Base-by-base conservation (phyloP, 2,797 vertebrate genomes). In the Pseudochromis fuscus region DNA sequence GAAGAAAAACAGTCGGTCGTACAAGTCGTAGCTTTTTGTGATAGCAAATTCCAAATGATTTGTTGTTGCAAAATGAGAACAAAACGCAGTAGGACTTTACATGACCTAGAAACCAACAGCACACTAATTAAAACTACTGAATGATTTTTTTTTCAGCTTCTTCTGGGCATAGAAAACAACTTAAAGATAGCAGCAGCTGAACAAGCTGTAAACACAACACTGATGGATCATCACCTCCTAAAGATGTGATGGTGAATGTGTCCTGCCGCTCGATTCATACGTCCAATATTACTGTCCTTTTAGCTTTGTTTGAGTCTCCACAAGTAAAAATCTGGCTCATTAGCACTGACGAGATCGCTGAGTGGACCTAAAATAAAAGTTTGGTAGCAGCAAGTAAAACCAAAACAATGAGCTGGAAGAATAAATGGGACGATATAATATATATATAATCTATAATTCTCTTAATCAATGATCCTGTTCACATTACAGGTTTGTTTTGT, bases 111-210 rank as follows among this genome's bases (percentile, higher is more conserved):
- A 55, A 63, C 28, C 19, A 46, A 44, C 66, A 52, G 40, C 25
- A 63, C 60, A 58, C 56, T 66, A 50, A 75, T 68, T 46, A 70
- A 78, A 66, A 58, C 13, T 21, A 37, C 31, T 44, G n/a, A 51
- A 30, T 44, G 19, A 27, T 37, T 72, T 21, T 61, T 70, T 30
- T 21, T 61, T 70, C 25, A 31, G 31, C 23, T 40, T 59, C 56
- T 52, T 38, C 44, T 58, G 4, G 21, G 33, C 15, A 24, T 7
- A 6, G 19, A 9, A 13, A 48, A 49, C 12, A 27, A 52, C 16
- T 21, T 23, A 27, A 48, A 5, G 44, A 44, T 35, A 52, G 24
- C 5, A n/a, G 24, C 55, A 21, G 30, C 45, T 21, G 8, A 50
- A 40, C 10, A 1, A 74, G 44, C 27, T 65, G 23, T 51, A 61